Base-by-base conservation (phyloP, 1,140 invertebrate species). In the Orius insidiosus region DNA sequence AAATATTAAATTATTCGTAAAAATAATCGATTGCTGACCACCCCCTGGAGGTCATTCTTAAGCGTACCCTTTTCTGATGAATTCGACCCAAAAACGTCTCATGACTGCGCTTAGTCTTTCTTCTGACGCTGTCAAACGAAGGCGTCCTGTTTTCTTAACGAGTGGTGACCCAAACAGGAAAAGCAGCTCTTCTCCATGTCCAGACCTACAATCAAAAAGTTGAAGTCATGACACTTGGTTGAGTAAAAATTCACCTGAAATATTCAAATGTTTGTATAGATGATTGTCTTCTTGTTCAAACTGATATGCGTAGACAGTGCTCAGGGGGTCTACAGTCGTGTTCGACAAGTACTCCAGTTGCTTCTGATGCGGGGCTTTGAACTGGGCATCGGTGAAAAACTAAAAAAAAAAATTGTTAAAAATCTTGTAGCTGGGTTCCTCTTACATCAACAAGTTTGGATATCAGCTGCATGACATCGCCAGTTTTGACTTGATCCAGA, bases 131-230 rank as follows among this genome's bases (percentile, higher is more conserved):
- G 63, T 69, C 16, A 74, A 66, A 13, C 69, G 57, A 36, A 73
- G 60, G 30, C 72, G 62, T 1, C 68, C 64, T 47, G 72, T 58
- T 60, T 75, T 71, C 45, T 74, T 68, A 50, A 76, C 70, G 5
- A 76, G 58, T 10, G 69, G 63, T 18, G 76, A 72, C 10, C 77
- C 77, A 44, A 80, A 65, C 14, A 79, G 56, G 16, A 76, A 67
- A 3, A 77, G 59, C 45, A 80, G 59, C 54, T 80, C 75, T 0
- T 73, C 63, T 18, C 73, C 70, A 54, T 77, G 72, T 1, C 67
- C 65, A 14, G 13, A 40, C 5, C 5, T n/a, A 35, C 38, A 33
- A 13, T 18, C 32, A 43, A 40, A 47, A 7, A 13, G 16, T 34
- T 37, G 13, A 11, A 5, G 24, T 10, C 42, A 11, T n/a, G 47